Evolutionary conservation across 2,888 invertebrate genomes (phyloP).

Genomic region (Rhabditoides inermis): DNA sequence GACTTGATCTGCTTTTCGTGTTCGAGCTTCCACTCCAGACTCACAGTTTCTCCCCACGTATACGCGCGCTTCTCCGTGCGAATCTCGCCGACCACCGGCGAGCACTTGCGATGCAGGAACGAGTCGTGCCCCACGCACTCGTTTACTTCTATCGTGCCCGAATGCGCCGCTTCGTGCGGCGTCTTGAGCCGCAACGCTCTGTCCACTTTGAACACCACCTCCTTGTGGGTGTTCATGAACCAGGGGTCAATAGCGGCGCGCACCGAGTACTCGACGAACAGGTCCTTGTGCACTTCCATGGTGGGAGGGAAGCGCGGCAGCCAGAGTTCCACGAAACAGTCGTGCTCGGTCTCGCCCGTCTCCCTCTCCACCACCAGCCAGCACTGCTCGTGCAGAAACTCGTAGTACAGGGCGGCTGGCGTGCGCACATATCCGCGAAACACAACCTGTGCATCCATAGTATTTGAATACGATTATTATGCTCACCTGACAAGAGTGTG

Average conservation of each 20-base stretch:
- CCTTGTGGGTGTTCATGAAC: constrained; percentile 29
- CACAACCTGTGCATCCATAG: constrained; percentile 17
- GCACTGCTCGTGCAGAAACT: constrained; percentile 37
- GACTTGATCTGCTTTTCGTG: no score
- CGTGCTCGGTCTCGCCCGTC: constrained; percentile 6
- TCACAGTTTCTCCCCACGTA: constrained; percentile 22
- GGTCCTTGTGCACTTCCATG: constrained; percentile 19
- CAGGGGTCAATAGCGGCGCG: constrained; percentile 36
- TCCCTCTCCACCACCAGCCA: constrained; percentile 22
- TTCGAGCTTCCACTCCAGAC: constrained; percentile 22
- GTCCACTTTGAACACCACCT: constrained; percentile 26
- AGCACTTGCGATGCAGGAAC: constrained; percentile 23
- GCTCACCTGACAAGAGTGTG: constrained; percentile 19
- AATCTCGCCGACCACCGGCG: constrained; percentile 30
- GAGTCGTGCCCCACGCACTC: constrained; percentile 27
- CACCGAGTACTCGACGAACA: constrained; percentile 28
- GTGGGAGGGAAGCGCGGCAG: constrained; percentile 38
- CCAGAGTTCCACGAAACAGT: constrained; percentile 27
- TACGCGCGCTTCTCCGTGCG: constrained; percentile 29
- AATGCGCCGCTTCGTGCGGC: constrained; percentile 29
- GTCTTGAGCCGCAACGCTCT: constrained; percentile 25
- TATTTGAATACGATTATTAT: neutral
- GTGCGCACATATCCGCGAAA: constrained; percentile 36
- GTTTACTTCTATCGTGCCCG: constrained; percentile 25
- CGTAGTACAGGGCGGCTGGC: constrained; percentile 16